A percentile compares a stretch with the other conserved stretches of the same genome.
phyloP scores from a whole-genome alignment of 2,797 vertebrate species.

The Peromyscus attwateri region DNA sequence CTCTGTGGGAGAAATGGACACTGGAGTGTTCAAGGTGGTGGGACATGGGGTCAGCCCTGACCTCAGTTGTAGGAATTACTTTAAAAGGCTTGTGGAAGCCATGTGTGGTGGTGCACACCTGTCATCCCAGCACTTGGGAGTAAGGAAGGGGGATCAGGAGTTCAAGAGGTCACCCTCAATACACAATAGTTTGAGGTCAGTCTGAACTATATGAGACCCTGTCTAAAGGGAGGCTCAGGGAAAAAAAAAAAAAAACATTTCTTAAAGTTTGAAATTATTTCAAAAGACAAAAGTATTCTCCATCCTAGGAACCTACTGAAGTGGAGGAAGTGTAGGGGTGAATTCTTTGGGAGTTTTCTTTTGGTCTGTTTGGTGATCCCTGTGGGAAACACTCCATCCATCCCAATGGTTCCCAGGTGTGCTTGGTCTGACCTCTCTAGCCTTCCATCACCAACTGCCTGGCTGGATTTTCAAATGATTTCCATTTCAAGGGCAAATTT shows the following conservation, averaged over 20 bases:
- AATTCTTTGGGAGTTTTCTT: not conserved
- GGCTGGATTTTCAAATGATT: slow-evolving; percentile 59
- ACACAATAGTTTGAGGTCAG: not conserved
- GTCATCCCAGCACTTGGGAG: not conserved
- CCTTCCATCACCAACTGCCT: slow-evolving; percentile 22
- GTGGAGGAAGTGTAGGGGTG: too few species aligned
- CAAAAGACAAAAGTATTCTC: not conserved
- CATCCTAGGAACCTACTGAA: not conserved
- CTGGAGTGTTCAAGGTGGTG: not conserved
- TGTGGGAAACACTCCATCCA: not conserved
- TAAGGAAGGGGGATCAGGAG: not conserved
- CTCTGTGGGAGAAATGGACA: not conserved
- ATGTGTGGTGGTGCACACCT: not conserved
- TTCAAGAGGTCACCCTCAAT: not conserved
- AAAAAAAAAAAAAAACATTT: not conserved
- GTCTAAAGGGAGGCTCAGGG: not conserved
- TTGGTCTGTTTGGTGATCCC: not conserved
- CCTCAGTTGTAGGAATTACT: not conserved
- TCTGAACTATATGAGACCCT: not conserved
- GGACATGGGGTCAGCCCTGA: not conserved
- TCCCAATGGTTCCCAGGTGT: not conserved
- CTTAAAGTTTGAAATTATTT: not conserved
- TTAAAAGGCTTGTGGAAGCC: not conserved
- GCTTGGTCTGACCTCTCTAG: not conserved
- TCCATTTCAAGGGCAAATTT: slow-evolving; percentile 65